Percentiles rank a stretch among this genome's conserved stretches.
These are phyloP conservation scores for Pristionchus japonicus DNA, from an alignment of 2,888 invertebrate genomes.

Conservation along the genomic window DNA sequence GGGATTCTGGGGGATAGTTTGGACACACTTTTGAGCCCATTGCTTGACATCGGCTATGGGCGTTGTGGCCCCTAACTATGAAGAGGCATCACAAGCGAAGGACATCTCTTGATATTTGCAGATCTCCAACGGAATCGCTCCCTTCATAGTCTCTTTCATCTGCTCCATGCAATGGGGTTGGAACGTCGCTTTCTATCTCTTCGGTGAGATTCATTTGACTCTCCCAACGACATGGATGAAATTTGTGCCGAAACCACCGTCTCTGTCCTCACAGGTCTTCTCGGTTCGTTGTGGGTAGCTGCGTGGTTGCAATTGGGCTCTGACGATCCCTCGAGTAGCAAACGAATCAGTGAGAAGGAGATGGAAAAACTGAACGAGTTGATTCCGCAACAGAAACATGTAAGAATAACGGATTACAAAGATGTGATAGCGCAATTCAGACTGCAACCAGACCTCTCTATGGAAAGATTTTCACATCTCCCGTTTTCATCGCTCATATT, in stretches of 20 bases:
- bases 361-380: neutral
- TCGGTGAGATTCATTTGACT: slow-evolving; percentile 44
- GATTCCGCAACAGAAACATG: neutral
- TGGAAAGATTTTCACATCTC: neutral
- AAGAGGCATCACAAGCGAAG: too few relatives aligned
- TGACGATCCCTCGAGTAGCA: neutral
- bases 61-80: too few relatives aligned
- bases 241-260: too few relatives aligned
- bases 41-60: too few relatives aligned
- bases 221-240: neutral
- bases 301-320: neutral
- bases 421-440: neutral
- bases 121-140: slow-evolving; percentile 44
- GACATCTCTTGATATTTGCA: neutral
- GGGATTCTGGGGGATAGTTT: too few relatives aligned
- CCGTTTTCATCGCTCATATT: slow-evolving; percentile 37
- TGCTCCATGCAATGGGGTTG: slow-evolving; percentile 24
- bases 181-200: slow-evolving; percentile 26
- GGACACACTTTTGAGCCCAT: too few relatives aligned
- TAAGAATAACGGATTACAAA: neutral
- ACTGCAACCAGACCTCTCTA: slow-evolving; percentile 5
- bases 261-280: neutral
- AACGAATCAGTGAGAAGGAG: slow-evolving; percentile 34
- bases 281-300: neutral
- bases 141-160: slow-evolving; percentile 39